Evolutionary conservation across 35 echinoderm and acorn worm genomes (phyloP).

Genomic region (Heliocidaris erythrogramma): DNA sequence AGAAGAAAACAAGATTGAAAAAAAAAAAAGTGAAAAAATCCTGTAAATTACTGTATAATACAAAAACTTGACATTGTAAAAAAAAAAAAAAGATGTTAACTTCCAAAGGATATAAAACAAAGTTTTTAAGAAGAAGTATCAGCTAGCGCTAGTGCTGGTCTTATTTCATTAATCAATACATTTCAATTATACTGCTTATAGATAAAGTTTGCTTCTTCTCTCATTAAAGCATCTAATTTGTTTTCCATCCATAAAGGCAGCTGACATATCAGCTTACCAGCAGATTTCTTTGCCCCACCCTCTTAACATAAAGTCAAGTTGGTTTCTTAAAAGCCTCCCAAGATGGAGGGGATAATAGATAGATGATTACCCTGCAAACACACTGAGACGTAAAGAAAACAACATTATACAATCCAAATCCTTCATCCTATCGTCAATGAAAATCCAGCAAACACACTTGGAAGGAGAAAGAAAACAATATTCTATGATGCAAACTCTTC

Average conservation of each 20-base stretch:
- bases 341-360: neutral
- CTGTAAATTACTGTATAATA: neutral
- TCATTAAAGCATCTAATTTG: neutral
- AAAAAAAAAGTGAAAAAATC: neutral
- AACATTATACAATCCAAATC: neutral
- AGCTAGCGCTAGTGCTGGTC: neutral
- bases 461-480: neutral
- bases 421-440: neutral
- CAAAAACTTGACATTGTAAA: neutral
- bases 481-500: neutral
- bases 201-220: neutral
- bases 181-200: neutral
- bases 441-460: neutral
- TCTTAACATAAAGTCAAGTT: neutral
- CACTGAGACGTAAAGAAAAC: neutral
- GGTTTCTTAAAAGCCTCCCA: neutral
- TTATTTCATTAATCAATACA: neutral
- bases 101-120: neutral
- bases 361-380: neutral
- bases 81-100: neutral
- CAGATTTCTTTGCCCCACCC: neutral
- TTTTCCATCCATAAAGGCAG: neutral
- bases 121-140: neutral
- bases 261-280: neutral
- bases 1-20: neutral